phyloP scores from a whole-genome alignment of 2,113 vertebrate genomes.

The Ranitomeya variabilis region DNA sequence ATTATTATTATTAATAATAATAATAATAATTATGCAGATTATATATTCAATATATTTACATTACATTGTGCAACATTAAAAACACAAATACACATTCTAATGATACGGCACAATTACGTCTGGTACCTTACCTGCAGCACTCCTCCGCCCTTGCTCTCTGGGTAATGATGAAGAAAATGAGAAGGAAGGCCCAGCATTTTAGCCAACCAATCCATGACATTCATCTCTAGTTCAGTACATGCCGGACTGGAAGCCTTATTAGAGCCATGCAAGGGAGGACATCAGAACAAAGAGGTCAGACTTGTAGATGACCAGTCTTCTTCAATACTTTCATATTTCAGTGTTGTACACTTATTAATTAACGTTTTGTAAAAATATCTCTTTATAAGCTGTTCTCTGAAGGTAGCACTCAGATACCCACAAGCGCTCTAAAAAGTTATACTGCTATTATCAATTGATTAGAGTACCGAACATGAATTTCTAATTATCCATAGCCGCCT shows the following conservation, averaged over 20 bases:
- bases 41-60: too few species aligned
- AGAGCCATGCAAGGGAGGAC: neutral
- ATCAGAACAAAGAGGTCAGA: neutral
- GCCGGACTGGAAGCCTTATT: slow-evolving; percentile 91
- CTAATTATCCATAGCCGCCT: too few species aligned
- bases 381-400: neutral
- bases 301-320: neutral
- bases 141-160: slow-evolving; percentile 84
- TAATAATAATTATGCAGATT: too few species aligned
- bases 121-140: slow-evolving; percentile 82
- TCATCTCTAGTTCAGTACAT: slow-evolving; percentile 94
- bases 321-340: neutral
- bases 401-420: neutral
- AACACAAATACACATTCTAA: neutral
- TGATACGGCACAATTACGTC: neutral
- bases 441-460: too few species aligned
- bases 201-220: slow-evolving; percentile 96
- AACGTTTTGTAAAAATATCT: neutral
- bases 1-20: too few species aligned
- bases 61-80: neutral
- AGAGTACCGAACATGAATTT: too few species aligned
- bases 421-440: too few species aligned
- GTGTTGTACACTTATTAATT: neutral
- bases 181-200: slow-evolving; percentile 91
- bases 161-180: slow-evolving; percentile 88